These are phyloP conservation scores for Paramormyrops kingsleyae DNA, from an alignment of 2,113 vertebrate species.

Conservation along the genomic window DNA sequence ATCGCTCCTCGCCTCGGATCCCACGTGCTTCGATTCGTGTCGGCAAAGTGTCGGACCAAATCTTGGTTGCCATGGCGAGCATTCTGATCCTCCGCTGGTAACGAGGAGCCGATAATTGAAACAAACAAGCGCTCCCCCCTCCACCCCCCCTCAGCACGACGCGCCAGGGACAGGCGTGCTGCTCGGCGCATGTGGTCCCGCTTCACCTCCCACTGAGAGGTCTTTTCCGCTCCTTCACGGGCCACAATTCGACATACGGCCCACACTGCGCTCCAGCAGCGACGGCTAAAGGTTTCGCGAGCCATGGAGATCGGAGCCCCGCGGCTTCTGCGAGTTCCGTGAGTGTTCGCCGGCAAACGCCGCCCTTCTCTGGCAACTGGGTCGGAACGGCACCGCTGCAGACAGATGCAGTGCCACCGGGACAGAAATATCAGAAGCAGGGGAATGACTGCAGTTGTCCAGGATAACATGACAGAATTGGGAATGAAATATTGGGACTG, in stretches of 20 bases:
- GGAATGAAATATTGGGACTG: background rate
- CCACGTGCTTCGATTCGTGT: conserved; percentile 43
- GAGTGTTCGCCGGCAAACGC: background rate
- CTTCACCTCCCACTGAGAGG: background rate
- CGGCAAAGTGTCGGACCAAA: conserved; percentile 41
- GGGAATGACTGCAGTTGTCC: background rate
- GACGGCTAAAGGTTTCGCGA: background rate
- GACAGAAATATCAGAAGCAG: background rate
- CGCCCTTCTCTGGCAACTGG: background rate
- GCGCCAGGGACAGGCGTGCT: background rate
- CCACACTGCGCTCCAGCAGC: background rate
- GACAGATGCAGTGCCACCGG: background rate
- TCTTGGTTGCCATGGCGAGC: background rate
- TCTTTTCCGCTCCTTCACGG: background rate
- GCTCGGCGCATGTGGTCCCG: background rate
- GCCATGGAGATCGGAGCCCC: background rate
- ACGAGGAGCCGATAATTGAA: conserved; percentile 44
- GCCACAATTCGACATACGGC: background rate
- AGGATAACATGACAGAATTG: background rate
- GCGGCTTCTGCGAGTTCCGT: background rate
- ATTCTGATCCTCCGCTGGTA: conserved; percentile 38
- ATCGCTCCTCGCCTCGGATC: conserved; percentile 24
- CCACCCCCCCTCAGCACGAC: background rate
- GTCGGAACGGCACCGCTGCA: background rate
- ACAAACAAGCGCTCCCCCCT: conserved; percentile 29